These are phyloP conservation scores for Chrysotoxum bicinctum DNA, from an alignment of 2,888 invertebrate genomes.

Conservation along the genomic window DNA sequence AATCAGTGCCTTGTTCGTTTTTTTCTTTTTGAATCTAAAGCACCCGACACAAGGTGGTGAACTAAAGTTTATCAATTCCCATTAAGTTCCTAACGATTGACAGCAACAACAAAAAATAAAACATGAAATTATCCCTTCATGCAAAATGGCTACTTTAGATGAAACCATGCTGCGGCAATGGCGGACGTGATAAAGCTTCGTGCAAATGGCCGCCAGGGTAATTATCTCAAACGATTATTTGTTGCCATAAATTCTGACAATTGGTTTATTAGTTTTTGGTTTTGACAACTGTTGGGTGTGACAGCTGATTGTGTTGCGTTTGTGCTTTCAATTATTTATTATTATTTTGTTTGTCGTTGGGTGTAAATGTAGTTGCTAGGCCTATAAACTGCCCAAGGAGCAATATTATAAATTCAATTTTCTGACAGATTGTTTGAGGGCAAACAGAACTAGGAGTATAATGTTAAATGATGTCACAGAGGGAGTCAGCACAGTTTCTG, in stretches of 20 bases:
- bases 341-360: constrained; percentile 7
- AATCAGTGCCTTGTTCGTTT: not conserved
- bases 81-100: not conserved
- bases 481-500: not conserved
- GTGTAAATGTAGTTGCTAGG: not conserved
- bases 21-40: not conserved
- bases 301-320: constrained; percentile 23
- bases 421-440: constrained; percentile 6
- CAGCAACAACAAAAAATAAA: not conserved
- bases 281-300: constrained; percentile 39
- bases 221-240: constrained; percentile 66
- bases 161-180: not conserved
- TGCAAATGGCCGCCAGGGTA: constrained; percentile 32
- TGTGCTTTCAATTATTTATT: constrained; percentile 19
- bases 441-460: not conserved
- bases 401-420: not conserved
- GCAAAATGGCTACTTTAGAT: constrained; percentile 27
- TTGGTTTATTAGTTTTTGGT: constrained; percentile 38
- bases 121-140: constrained; percentile 27
- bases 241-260: constrained; percentile 54
- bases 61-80: constrained; percentile 24
- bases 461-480: not conserved
- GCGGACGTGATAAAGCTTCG: constrained; percentile 27
- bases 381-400: not conserved
- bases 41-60: not conserved